Base-by-base conservation (phyloP, 2,797 vertebrate species). In the Pachyuromys duprasi region DNA sequence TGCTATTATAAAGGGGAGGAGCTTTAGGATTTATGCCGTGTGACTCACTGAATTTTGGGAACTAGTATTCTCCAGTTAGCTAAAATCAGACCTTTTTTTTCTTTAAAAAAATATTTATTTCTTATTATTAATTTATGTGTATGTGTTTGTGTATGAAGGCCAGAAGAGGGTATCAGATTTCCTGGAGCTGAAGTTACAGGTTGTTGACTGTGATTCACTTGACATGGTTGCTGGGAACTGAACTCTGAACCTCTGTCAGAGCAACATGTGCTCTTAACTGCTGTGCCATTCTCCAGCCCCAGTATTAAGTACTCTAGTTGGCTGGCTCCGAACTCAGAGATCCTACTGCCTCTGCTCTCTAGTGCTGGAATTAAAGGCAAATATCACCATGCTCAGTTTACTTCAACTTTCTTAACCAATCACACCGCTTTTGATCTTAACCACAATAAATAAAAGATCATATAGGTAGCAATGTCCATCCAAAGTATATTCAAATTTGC, bases 351-450 rank as follows among this genome's bases (percentile, higher is more conserved):
- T 42, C 55, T 74, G 36, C 17, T 55, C 81, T 31, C 9, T 4
- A 70, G 49, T 67, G 49, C 76, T 81, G 53, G 36, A 28, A 90
- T 70, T 70, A 70, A 69, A 90, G 49, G 18, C 2, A 12, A 81
- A 7, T 2, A 33, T 39, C 45, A 42, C 28, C 36, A 60, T 42
- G 13, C 49, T 15, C 18, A 69, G 5, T 9, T 70, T 86, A 70
- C 33, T 70, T 86, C 31, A 86, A n/a, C 62, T 39, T 90, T 93
- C 33, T 86, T 81, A 89, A 80, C 31, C 39, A 83, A 74, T 83
- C 55, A 49, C 12, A 76, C 31, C 94, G 42, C 67, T 65, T 91
- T 88, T 83, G 49, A 91, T 53, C 36, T 76, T 93, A 63, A n/a
- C 2, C 22, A 70, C 45, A 82, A 70, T 92, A 74, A 95, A 70